These are phyloP conservation scores for Tyto alba DNA, from an alignment of 2,113 vertebrate genomes.

Conservation along the genomic window DNA sequence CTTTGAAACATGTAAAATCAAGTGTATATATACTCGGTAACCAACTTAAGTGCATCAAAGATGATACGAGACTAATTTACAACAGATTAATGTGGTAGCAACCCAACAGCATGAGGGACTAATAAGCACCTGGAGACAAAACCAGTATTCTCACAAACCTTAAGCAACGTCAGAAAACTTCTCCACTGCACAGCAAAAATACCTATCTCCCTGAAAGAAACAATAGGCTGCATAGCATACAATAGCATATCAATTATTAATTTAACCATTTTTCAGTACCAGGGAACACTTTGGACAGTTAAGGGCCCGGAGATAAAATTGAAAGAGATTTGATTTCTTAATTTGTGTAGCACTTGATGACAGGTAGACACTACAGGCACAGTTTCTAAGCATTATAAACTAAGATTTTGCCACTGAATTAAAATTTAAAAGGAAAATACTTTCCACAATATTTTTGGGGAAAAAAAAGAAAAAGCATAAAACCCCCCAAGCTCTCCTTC, in stretches of 20 bases:
- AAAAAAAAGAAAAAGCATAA: background rate
- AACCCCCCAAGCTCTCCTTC: no score
- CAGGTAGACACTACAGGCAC: background rate
- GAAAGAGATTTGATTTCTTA: slow-evolving; percentile 41
- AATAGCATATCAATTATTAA: slow-evolving; percentile 69
- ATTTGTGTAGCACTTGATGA: background rate
- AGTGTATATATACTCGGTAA: background rate
- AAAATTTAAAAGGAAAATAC: slow-evolving; percentile 25
- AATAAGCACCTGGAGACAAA: slow-evolving; percentile 29
- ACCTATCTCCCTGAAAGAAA: slow-evolving; percentile 8
- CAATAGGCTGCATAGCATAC: background rate
- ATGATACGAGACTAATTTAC: background rate
- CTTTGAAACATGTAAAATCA: background rate
- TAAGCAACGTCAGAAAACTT: slow-evolving; percentile 27
- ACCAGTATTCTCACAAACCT: background rate
- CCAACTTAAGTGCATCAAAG: background rate
- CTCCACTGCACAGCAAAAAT: background rate
- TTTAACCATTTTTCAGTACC: slow-evolving; percentile 34
- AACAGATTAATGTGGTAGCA: background rate
- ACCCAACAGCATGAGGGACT: background rate
- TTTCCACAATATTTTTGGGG: background rate
- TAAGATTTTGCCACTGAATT: background rate
- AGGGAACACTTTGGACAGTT: slow-evolving; percentile 4
- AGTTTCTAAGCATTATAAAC: slow-evolving; percentile 28
- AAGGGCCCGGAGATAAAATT: slow-evolving; percentile 48